Base-by-base conservation (phyloP, 2,888 invertebrate genomes). In the Parapristionchus giblindavisi region DNA sequence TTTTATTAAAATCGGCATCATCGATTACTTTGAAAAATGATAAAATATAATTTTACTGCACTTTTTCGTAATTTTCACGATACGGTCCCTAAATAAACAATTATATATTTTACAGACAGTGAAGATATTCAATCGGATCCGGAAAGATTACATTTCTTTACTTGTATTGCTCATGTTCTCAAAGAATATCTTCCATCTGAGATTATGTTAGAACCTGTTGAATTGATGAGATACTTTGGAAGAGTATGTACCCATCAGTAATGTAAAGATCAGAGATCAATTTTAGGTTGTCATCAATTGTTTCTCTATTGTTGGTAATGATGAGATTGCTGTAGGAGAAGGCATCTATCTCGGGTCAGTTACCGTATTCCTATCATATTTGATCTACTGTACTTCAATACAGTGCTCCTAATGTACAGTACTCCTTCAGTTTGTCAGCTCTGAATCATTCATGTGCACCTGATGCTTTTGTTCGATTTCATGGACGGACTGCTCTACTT, bases 391-490 rank as follows among this genome's bases (percentile, higher is more conserved):
- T 43, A 43, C 43, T 17, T 8, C 17, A 43, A 36, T 40, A 43
- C 43, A 29, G 38, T 38, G n/a, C 32, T 24, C 17, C 56, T n/a
- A n/a, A n/a, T n/a, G n/a, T n/a, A n/a, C n/a, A n/a, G n/a, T n/a
- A n/a, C n/a, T 11, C 21, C 65, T 75, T 43, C 48, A 79, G 79
- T 27, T 63, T 79, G 29, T 77, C 79, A 5, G 79, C 52, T 21
- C 79, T 77, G 14, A 72, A 79, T 61, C 79, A 79, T 54, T 77
- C 75, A 43, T 79, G 79, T 75, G 56, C 54, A 48, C 79, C 79
- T 1, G 79, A 79, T 68, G 75, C 75, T 36, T 78, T 73, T 65
- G 77, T 79, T 60, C 66, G 75, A 6, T 79, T 79, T 38, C 72
- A 72, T 27, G 79, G 79, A 1, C 27, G 73, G 36, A 77, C 65